These are phyloP conservation scores for Noctua comes DNA, from an alignment of 2,888 invertebrate species.

Conservation along the genomic window DNA sequence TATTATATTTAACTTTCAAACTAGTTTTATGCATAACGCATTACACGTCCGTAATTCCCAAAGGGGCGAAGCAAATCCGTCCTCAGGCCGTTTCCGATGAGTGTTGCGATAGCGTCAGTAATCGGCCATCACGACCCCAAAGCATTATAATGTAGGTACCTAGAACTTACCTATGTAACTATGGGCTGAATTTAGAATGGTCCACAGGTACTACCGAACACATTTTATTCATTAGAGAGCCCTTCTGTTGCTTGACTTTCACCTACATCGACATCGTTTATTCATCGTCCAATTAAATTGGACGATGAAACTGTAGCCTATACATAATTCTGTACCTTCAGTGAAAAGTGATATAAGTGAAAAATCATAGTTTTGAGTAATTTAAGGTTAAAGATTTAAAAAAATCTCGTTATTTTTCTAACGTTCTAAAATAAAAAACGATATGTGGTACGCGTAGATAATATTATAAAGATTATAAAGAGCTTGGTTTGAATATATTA, in stretches of 20 bases:
- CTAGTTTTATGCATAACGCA: conserved; percentile 57
- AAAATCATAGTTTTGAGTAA: too few relatives aligned
- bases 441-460: too few relatives aligned
- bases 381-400: too few relatives aligned
- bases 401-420: too few relatives aligned
- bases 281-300: not conserved
- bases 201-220: conserved; percentile 17
- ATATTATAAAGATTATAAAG: too few relatives aligned
- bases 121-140: conserved; percentile 26
- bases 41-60: conserved; percentile 45
- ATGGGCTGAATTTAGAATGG: not conserved
- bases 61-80: conserved; percentile 35
- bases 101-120: conserved; percentile 20
- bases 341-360: too few relatives aligned
- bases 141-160: not conserved
- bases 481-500: too few relatives aligned
- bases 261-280: not conserved
- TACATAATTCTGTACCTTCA: too few relatives aligned
- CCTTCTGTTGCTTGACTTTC: conserved; percentile 8
- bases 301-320: too few relatives aligned
- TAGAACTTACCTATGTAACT: not conserved
- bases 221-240: conserved; percentile 9
- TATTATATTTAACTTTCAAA: conserved; percentile 57
- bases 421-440: too few relatives aligned
- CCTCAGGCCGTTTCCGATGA: conserved; percentile 30